Evolutionary conservation across 64 coral and sea anemone genomes (phyloP).

Genomic region (Acropora yongei): DNA sequence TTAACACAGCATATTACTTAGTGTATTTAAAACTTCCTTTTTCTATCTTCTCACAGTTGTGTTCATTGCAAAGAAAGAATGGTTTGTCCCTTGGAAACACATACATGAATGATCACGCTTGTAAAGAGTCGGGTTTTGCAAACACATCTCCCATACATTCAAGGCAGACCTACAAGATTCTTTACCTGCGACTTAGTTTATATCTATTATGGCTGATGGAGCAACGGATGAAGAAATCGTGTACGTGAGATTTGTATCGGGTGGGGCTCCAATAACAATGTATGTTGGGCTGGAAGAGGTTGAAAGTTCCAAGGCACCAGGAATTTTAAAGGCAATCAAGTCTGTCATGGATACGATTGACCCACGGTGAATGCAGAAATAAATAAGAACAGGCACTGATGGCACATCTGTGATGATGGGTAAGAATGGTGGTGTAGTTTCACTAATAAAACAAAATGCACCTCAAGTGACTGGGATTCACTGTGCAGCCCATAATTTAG

Average conservation of each 20-base stretch:
- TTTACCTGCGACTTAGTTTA: slow-evolving; percentile 38
- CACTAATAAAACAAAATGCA: not conserved
- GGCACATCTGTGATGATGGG: not conserved
- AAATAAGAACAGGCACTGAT: not conserved
- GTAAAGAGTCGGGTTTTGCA: slow-evolving; percentile 71
- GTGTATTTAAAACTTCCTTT: slow-evolving; percentile 69
- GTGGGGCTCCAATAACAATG: slow-evolving; percentile 43
- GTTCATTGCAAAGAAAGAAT: slow-evolving; percentile 13
- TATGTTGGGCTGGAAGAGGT: not conserved
- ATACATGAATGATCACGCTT: slow-evolving; percentile 63
- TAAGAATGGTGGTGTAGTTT: not conserved
- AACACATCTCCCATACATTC: slow-evolving; percentile 46
- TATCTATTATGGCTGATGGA: slow-evolving; percentile 37
- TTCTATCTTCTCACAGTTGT: slow-evolving; percentile 63
- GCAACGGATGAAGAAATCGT: slow-evolving; percentile 36
- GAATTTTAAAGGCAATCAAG: not conserved
- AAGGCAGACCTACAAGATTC: slow-evolving; percentile 39
- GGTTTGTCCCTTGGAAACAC: slow-evolving; percentile 50
- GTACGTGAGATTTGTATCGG: slow-evolving; percentile 45
- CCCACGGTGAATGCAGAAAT: not conserved
- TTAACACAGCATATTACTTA: slow-evolving; percentile 58
- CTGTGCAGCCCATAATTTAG: not conserved
- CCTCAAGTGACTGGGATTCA: not conserved
- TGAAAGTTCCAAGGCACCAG: not conserved
- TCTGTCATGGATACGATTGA: not conserved